Percentiles rank a stretch among this genome's conserved stretches.
phyloP scores from a whole-genome alignment of 2,888 invertebrate genomes.

The Aphrophora alni region DNA sequence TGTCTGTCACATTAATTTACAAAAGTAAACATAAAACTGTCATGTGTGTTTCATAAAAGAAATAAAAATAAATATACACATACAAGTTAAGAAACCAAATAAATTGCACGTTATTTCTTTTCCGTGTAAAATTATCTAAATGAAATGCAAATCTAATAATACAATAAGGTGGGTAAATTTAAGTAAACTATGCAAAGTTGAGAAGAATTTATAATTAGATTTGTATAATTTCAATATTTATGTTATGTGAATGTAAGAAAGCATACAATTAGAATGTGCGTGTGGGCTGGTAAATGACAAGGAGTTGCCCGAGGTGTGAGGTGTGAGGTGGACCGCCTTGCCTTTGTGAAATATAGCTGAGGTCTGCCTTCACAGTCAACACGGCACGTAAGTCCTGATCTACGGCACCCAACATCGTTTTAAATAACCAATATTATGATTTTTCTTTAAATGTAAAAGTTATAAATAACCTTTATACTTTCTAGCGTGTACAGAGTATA shows the following conservation, averaged over 20 bases:
- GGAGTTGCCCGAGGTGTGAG: not conserved
- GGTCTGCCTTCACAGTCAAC: not conserved
- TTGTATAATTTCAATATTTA: constrained; percentile 4
- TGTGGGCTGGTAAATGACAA: not conserved
- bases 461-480: too few species aligned
- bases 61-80: too few species aligned
- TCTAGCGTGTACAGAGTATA: too few species aligned
- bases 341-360: not conserved
- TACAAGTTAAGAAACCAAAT: too few species aligned
- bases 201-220: constrained; percentile 5
- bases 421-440: too few species aligned
- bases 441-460: too few species aligned
- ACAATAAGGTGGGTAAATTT: not conserved
- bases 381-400: too few species aligned
- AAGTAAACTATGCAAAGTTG: not conserved
- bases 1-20: too few species aligned
- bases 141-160: not conserved
- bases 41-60: too few species aligned
- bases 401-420: too few species aligned
- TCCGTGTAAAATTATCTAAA: not conserved
- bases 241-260: constrained; percentile 5
- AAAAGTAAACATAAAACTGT: too few species aligned
- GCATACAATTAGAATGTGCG: not conserved
- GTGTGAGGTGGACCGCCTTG: not conserved
- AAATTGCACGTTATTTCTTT: not conserved